These are phyloP conservation scores for Reinhardtius hippoglossoides DNA, from an alignment of 2,113 vertebrate genomes.

Conservation along the genomic window DNA sequence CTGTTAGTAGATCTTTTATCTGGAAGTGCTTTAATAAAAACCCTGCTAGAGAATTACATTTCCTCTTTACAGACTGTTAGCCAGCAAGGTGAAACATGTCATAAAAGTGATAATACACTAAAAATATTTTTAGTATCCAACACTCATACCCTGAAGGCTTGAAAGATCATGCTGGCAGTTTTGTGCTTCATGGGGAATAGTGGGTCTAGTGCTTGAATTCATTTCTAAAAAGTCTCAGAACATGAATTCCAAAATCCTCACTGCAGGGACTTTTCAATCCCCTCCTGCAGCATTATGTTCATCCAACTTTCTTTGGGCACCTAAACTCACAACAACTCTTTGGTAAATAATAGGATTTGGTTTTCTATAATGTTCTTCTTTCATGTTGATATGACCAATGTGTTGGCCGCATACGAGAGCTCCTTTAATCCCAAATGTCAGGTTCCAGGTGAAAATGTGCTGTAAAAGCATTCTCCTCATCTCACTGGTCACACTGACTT, in stretches of 20 bases:
- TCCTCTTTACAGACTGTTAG: neutral
- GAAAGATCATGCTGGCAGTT: neutral
- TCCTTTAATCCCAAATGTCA: too few species aligned
- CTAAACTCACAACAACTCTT: too few species aligned
- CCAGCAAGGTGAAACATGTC: conserved; percentile 4
- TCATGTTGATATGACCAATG: too few species aligned
- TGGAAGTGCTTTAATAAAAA: neutral
- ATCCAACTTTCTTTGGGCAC: too few species aligned
- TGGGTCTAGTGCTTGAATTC: neutral
- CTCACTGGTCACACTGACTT: too few species aligned
- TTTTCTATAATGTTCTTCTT: too few species aligned
- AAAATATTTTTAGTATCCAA: neutral
- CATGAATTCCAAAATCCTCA: neutral
- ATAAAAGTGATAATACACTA: neutral
- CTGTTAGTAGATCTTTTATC: neutral
- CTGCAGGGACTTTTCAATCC: too few species aligned
- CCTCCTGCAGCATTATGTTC: too few species aligned
- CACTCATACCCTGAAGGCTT: neutral
- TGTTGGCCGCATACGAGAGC: too few species aligned
- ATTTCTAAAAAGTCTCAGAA: neutral
- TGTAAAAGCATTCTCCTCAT: too few species aligned
- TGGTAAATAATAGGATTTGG: too few species aligned
- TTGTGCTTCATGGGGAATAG: neutral
- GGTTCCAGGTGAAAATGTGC: too few species aligned
- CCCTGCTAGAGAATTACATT: neutral